phyloP scores from a whole-genome alignment of 2,888 invertebrate genomes.

The Trissolcus brochymenae region DNA sequence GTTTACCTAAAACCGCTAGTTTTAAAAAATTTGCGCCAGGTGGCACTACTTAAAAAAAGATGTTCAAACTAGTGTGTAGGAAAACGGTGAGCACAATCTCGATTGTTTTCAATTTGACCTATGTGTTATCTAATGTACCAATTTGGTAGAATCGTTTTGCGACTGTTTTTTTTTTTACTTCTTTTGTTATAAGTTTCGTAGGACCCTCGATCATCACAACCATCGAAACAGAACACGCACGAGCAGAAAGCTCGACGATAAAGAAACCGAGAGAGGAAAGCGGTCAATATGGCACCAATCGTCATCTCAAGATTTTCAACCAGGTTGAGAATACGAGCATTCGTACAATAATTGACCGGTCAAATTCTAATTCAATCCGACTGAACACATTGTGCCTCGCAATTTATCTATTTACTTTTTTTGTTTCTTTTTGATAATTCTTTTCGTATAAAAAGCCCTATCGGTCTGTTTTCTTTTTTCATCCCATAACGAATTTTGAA shows the following conservation, averaged over 20 bases:
- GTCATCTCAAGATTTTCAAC: slow-evolving; percentile 15
- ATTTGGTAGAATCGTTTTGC: no score
- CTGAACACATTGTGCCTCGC: slow-evolving; percentile 36
- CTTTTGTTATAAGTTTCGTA: slow-evolving; percentile 8
- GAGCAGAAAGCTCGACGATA: neutral
- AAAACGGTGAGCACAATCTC: neutral
- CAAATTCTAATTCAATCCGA: slow-evolving; percentile 40
- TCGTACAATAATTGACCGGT: slow-evolving; percentile 48
- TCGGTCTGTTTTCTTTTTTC: slow-evolving; percentile 1
- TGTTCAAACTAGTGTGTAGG: neutral
- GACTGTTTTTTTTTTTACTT: slow-evolving; percentile 6
- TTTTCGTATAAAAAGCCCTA: slow-evolving; percentile 27
- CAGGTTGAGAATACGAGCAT: slow-evolving; percentile 18
- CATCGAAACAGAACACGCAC: slow-evolving; percentile 11
- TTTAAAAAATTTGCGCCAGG: slow-evolving; percentile 9
- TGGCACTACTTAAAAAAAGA: neutral
- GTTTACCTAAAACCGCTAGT: slow-evolving; percentile 1
- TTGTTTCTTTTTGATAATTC: neutral
- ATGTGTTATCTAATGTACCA: no score
- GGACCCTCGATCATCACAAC: slow-evolving; percentile 34
- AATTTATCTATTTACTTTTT: slow-evolving; percentile 1
- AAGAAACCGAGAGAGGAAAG: slow-evolving; percentile 31
- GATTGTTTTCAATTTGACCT: neutral
- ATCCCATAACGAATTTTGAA: slow-evolving; percentile 25
- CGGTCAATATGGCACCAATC: slow-evolving; percentile 51